Evolutionary conservation across 2,797 vertebrate species (phyloP).

Genomic region (Epinephelus coioides): DNA sequence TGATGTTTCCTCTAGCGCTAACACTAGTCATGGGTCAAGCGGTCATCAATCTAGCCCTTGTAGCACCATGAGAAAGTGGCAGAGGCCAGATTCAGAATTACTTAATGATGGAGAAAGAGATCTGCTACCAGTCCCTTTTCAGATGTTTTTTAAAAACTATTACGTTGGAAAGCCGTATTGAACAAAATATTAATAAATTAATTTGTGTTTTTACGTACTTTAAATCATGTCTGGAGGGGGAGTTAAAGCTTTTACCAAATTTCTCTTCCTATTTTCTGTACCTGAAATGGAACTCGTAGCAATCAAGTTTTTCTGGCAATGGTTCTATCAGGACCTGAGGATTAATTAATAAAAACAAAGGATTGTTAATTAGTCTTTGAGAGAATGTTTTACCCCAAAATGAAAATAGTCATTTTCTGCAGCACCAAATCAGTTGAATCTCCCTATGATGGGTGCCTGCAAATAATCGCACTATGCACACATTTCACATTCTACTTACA

Average conservation of each 20-base stretch:
- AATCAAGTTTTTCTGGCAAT: slow-evolving; percentile 20
- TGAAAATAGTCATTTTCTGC: slow-evolving; percentile 21
- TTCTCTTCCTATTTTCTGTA: slow-evolving; percentile 13
- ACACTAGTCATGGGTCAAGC: too few species aligned
- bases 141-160: too few species aligned
- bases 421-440: slow-evolving; percentile 7
- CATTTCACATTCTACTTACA: slow-evolving; percentile 2
- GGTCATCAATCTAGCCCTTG: too few species aligned
- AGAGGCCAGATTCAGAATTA: too few species aligned
- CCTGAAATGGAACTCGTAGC: slow-evolving; percentile 33
- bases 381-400: slow-evolving; percentile 26
- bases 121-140: too few species aligned
- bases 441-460: background rate
- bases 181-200: too few species aligned
- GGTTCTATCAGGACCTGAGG: slow-evolving; percentile 25
- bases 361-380: slow-evolving; percentile 38
- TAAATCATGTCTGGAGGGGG: too few species aligned
- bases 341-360: slow-evolving; percentile 51
- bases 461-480: slow-evolving; percentile 27
- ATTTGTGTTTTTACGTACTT: too few species aligned
- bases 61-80: too few species aligned
- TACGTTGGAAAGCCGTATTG: too few species aligned
- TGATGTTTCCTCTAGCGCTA: too few species aligned
- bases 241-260: background rate
- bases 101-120: too few species aligned